Evolutionary conservation across 2,797 vertebrate species (phyloP), one percentile per base, ranked within the genome.

Genomic region (Notamacropus eugenii): DNA sequence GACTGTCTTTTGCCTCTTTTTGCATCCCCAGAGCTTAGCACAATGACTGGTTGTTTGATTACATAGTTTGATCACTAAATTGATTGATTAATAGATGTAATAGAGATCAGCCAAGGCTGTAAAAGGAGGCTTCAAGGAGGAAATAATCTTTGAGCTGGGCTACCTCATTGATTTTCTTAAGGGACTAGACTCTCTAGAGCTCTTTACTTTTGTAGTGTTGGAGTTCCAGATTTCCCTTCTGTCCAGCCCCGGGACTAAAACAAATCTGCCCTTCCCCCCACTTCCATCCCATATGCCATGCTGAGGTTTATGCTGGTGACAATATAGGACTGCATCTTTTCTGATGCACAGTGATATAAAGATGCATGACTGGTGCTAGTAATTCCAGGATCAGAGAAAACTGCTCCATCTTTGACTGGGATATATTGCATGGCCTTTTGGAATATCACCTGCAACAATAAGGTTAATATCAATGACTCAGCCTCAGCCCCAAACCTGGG

Each of bases 321-420:
- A 1, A 0, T 14, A 6, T 0, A 0, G 4, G 0, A 0, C 93
- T 95, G 87, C 93, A 94, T 19, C 28, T 12, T 12, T 10, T 28
- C 54, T n/a, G 14, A 92, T 95, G 67, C 3, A 0, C 54, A 96
- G 95, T 95, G 1, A 13, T 93, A 92, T 54, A 92, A 40, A 90
- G 14, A 92, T 95, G 67, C 1, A 87, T 96, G 96, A 29, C 11
- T 95, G 93, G 46, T 22, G 54, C 62, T 29, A 10, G 95, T 16
- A 74, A 90, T 52, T 46, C 16, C 95, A 96, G 24, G 14, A 40
- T 95, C 55, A 96, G n/a, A 52, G 62, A 8, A 5, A 97, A 96
- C 27, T 0, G 0, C 0, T 1, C 3, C 52, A 8, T 0, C 0
- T 90, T 14, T 0, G 50, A 12, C 92, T 0, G 0, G 56, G 91